phyloP scores from a whole-genome alignment of 2,797 vertebrate genomes.

The Tamandua tetradactyla region DNA sequence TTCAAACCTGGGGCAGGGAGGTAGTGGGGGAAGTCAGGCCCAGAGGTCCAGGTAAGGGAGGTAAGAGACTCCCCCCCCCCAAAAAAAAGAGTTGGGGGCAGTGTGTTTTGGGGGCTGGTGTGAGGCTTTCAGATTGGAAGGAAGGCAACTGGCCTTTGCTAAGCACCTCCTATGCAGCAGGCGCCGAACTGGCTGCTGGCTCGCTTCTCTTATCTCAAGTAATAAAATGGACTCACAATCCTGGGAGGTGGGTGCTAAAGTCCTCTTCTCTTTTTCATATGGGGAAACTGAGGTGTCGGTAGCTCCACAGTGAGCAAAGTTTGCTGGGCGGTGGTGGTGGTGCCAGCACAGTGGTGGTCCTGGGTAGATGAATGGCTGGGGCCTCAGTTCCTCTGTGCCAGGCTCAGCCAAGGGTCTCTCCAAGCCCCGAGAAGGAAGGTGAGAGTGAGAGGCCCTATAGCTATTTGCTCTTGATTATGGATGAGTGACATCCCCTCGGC shows the following conservation, averaged over 20 bases:
- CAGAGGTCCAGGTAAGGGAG: background rate
- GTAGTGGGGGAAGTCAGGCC: background rate
- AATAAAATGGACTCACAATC: slow-evolving; percentile 44
- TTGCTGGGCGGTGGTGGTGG: too few species aligned
- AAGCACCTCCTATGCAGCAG: background rate
- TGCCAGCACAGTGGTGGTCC: too few species aligned
- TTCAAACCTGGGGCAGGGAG: background rate
- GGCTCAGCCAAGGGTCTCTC: background rate
- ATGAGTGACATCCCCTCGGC: background rate
- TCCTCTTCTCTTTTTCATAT: background rate
- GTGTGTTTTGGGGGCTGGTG: fast-evolving
- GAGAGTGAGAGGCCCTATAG: background rate
- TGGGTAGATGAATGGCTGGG: too few species aligned
- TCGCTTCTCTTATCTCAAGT: background rate
- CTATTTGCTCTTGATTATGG: background rate
- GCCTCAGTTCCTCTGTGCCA: background rate
- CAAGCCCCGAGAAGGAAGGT: background rate
- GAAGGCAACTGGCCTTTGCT: background rate
- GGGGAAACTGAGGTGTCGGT: slow-evolving; percentile 34
- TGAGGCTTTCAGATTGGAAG: background rate
- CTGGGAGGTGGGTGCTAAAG: background rate
- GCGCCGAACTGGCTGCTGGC: background rate
- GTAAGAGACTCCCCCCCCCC: background rate
- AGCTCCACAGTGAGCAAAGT: background rate
- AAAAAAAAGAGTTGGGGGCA: background rate